Percentiles rank a stretch among this genome's conserved stretches.
Evolutionary conservation across 1,140 invertebrate species (phyloP).

Genomic region (Colletes gigas): DNA sequence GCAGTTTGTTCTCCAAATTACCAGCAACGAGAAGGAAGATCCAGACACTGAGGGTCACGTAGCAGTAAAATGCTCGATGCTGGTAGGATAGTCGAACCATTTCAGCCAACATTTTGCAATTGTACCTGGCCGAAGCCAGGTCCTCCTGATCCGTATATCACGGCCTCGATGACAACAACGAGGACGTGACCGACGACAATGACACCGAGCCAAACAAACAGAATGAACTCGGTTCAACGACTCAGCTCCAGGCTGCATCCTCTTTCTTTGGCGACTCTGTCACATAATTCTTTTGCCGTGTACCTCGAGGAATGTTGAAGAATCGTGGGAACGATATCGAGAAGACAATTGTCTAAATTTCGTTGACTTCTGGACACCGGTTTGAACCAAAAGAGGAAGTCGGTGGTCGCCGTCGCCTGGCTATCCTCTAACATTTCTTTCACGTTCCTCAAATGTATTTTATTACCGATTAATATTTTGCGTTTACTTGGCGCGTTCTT

Average conservation of each 20-base stretch:
- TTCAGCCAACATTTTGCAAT: conserved; percentile 78
- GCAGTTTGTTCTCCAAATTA: conserved; percentile 58
- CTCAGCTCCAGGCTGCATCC: conserved; percentile 39
- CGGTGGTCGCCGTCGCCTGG: not conserved
- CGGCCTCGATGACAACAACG: conserved; percentile 36
- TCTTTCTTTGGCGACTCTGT: not conserved
- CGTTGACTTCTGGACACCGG: conserved; percentile 6
- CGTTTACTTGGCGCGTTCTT: not conserved
- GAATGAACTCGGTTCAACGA: conserved; percentile 29
- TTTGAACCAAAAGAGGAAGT: not conserved
- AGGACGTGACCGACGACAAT: conserved; percentile 24
- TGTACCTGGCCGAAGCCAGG: conserved; percentile 3
- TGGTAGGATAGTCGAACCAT: conserved; percentile 87
- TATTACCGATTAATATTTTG: not conserved
- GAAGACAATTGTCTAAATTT: not conserved
- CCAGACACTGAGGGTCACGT: conserved; percentile 89
- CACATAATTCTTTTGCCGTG: not conserved
- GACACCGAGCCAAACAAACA: conserved; percentile 21
- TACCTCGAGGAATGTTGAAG: not conserved
- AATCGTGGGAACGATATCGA: not conserved
- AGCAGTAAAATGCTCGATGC: conserved; percentile 89
- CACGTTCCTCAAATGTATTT: not conserved
- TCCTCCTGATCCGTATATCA: not conserved
- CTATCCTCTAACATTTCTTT: conserved; percentile 16
- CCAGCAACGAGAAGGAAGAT: conserved; percentile 89